Evolutionary conservation across 2,113 vertebrate genomes (phyloP).

Genomic region (Argyrosomus japonicus): DNA sequence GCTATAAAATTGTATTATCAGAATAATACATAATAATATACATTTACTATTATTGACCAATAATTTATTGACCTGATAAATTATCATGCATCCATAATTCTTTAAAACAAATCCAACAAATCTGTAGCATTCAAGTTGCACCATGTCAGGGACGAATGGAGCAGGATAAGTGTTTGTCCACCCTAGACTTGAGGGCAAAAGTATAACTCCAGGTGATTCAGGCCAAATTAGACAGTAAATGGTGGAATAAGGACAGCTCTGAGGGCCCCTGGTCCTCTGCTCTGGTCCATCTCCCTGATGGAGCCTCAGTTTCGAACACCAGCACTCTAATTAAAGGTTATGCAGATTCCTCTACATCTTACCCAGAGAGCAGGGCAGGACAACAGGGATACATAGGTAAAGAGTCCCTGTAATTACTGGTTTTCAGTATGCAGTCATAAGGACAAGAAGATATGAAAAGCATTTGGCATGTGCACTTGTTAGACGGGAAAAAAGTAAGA

Average conservation of each 20-base stretch:
- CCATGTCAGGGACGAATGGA: background rate
- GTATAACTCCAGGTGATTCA: conserved; percentile 38
- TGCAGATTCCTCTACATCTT: conserved; percentile 70
- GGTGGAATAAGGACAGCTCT: conserved; percentile 38
- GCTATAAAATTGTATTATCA: too few species aligned
- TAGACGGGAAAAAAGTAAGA: background rate
- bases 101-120: conserved; percentile 4
- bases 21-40: too few species aligned
- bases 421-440: conserved; percentile 58
- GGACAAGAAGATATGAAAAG: conserved; percentile 48
- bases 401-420: conserved; percentile 71
- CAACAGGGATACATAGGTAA: conserved; percentile 73
- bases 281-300: conserved; percentile 52
- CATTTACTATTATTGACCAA: too few species aligned
- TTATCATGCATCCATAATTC: background rate
- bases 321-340: conserved; percentile 80
- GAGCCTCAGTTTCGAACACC: conserved; percentile 44
- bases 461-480: background rate
- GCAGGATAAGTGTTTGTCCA: background rate
- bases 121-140: background rate
- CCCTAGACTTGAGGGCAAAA: conserved; percentile 18
- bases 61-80: too few species aligned
- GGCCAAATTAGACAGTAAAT: conserved; percentile 62
- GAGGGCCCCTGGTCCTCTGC: conserved; percentile 57
- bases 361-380: conserved; percentile 67